phyloP scores from a whole-genome alignment of 2,113 vertebrate genomes.

The Hemiprocne comata region DNA sequence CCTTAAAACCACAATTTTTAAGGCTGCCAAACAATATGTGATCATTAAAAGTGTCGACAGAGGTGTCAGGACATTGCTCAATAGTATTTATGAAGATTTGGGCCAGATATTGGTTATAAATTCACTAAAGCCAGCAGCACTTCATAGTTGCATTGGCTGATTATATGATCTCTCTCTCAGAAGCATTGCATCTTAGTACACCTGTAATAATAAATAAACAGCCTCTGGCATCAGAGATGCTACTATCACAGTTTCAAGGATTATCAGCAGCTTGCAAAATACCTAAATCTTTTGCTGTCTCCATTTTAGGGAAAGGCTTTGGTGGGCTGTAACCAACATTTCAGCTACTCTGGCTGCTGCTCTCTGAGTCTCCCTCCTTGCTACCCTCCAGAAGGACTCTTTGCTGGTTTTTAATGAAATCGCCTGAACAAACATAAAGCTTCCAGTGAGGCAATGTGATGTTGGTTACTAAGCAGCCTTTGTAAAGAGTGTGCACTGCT shows the following conservation, averaged over 20 bases:
- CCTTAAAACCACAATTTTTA: neutral
- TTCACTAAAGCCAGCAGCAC: neutral
- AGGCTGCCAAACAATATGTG: neutral
- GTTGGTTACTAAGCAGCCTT: conserved; percentile 13
- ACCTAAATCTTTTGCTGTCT: neutral
- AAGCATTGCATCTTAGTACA: neutral
- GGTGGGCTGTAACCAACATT: neutral
- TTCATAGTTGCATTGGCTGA: neutral
- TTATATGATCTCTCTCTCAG: neutral
- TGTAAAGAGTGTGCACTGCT: neutral
- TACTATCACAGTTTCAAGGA: neutral
- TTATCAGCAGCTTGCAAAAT: neutral
- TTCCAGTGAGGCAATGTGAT: neutral
- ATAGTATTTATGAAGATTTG: neutral
- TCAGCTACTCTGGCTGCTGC: neutral
- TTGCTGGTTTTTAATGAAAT: neutral
- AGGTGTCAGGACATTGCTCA: neutral
- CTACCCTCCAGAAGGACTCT: neutral
- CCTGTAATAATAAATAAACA: neutral
- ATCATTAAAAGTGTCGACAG: neutral
- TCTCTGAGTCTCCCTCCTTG: neutral
- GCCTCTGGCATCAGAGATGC: neutral
- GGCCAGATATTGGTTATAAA: neutral
- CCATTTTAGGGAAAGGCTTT: neutral
- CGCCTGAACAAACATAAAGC: conserved; percentile 7